These are phyloP conservation scores for Tuta absoluta DNA, from an alignment of 2,888 invertebrate species.

Conservation along the genomic window DNA sequence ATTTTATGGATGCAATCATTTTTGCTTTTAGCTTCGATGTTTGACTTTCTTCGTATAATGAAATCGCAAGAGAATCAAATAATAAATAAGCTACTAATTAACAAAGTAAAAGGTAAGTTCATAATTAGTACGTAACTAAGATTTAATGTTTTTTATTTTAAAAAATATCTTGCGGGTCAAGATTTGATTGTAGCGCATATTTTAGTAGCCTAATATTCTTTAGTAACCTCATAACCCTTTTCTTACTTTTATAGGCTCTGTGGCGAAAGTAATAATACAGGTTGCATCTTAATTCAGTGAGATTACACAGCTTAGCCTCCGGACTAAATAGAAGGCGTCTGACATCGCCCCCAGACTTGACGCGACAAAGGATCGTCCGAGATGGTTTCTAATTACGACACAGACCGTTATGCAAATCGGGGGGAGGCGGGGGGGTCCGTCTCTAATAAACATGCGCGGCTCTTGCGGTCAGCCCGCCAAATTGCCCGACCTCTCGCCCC, in stretches of 20 bases:
- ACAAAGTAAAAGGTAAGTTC: background rate
- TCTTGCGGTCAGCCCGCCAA: conserved; percentile 75
- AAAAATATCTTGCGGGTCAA: too few species aligned
- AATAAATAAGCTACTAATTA: too few species aligned
- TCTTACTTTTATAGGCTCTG: background rate
- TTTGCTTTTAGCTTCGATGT: conserved; percentile 18
- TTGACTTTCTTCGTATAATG: conserved; percentile 14
- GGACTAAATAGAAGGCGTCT: conserved; percentile 72
- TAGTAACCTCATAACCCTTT: background rate
- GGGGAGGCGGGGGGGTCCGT: conserved; percentile 58
- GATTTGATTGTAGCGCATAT: too few species aligned
- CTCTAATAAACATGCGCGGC: conserved; percentile 79
- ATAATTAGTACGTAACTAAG: background rate
- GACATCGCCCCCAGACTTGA: conserved; percentile 65
- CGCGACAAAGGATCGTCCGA: conserved; percentile 75
- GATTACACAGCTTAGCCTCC: conserved; percentile 61
- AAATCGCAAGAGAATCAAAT: conserved; percentile 1
- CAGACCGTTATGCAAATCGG: conserved; percentile 79
- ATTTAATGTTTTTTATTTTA: too few species aligned
- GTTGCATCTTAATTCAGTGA: conserved; percentile 49
- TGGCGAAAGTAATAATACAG: background rate
- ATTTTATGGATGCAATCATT: conserved; percentile 25
- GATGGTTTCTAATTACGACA: conserved; percentile 81
- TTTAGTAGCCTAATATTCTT: too few species aligned
- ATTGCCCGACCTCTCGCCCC: conserved; percentile 62